Conservation (phyloP, 2,888 invertebrate species). For the Asteroscopus sphinx region DNA sequence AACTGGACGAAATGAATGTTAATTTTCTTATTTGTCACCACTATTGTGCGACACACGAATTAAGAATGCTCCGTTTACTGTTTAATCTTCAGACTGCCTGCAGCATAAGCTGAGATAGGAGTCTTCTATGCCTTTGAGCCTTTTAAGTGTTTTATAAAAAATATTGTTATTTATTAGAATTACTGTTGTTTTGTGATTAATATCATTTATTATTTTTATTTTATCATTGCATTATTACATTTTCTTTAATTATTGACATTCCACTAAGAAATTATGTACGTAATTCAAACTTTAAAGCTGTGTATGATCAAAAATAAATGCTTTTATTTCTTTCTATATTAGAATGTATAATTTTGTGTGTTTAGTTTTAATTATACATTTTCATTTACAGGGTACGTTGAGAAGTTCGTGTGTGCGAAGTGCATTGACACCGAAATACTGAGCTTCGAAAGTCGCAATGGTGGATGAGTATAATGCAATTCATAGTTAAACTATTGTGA, state of each 20-base stretch:
- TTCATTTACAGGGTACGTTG: slow-evolving; percentile 12
- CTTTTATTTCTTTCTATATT: too few relatives aligned
- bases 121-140: too few relatives aligned
- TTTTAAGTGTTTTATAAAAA: too few relatives aligned
- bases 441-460: slow-evolving; percentile 50
- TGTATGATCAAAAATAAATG: too few relatives aligned
- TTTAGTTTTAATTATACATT: neutral
- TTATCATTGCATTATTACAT: too few relatives aligned
- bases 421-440: slow-evolving; percentile 45
- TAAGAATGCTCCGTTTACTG: slow-evolving; percentile 6
- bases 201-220: too few relatives aligned
- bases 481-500: slow-evolving; percentile 44
- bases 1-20: slow-evolving; percentile 31
- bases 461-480: slow-evolving; percentile 49
- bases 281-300: too few relatives aligned
- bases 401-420: slow-evolving; percentile 36
- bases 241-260: too few relatives aligned
- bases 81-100: neutral
- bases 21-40: slow-evolving; percentile 27
- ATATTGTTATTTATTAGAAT: too few relatives aligned
- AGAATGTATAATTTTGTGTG: too few relatives aligned
- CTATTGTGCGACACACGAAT: slow-evolving; percentile 3
- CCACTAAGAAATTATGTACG: too few relatives aligned
- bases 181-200: too few relatives aligned
- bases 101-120: slow-evolving; percentile 12